Evolutionary conservation across 1,140 invertebrate species (phyloP), one percentile per base, ranked within the genome.

Genomic region (Drosophila eugracilis): DNA sequence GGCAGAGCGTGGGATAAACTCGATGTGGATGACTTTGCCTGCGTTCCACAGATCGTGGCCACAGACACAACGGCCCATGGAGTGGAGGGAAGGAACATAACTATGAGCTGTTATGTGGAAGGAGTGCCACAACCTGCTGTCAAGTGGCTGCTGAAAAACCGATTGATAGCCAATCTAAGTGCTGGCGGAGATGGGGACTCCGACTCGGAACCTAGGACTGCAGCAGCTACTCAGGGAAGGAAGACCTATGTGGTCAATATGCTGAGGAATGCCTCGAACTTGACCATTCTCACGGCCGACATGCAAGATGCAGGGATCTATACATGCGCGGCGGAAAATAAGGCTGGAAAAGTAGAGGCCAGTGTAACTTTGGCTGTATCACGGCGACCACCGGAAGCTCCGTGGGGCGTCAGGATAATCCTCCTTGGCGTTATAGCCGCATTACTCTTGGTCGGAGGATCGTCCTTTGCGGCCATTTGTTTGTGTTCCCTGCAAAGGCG

Each of bases 11-110:
- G 96, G 96, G 94, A 96, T 81, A 93, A 94, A 44, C 92, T 97
- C 22, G 94, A 95, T 60, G 91, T 96, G 15, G 95, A 96, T 75
- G 96, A 97, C 77, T 96, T 96, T 89, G 96, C 96, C 1, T 97
- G 96, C 84, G 92, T 94, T 53, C 96, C 96, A 0, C 93, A 94
- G 85, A 94, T 95, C 14, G 92, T 93, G 14, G 92, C 93, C 1
- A 91, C 92, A 14, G 92, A 92, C 19, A 88, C 92, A n/a, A 93
- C 93, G 28, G 92, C 94, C 4, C 93, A 93, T 47, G 93, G 93
- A 3, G 91, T 94, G 4, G 95, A 95, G 90, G 95, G 95, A 0
- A 93, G 94, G 22, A 96, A 97, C 86, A 94, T 95, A 4, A 96
- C 95, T 1, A 92, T 97, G 78, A 93, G 94, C 26, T 97, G 96